phyloP scores from a whole-genome alignment of 2,113 vertebrate genomes.

The Vimba vimba region DNA sequence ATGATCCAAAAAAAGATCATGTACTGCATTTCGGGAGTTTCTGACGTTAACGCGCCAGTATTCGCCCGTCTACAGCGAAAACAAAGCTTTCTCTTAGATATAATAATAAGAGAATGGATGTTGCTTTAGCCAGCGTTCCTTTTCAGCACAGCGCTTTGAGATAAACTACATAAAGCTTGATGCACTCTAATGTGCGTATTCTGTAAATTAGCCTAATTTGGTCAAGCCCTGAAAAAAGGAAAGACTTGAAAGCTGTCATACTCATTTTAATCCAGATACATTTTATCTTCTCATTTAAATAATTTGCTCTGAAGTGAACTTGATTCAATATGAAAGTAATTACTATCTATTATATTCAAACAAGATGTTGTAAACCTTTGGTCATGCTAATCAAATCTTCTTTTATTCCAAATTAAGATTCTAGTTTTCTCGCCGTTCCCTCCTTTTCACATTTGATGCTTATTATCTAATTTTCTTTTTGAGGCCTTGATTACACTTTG shows the following conservation, averaged over 20 bases:
- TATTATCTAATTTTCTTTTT: constrained; percentile 78
- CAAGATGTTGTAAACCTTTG: constrained; percentile 78
- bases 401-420: constrained; percentile 74
- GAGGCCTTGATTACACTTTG: constrained; percentile 73
- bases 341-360: constrained; percentile 78
- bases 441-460: constrained; percentile 75
- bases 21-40: constrained; percentile 1
- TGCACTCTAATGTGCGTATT: constrained; percentile 52
- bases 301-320: constrained; percentile 72
- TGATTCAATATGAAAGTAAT: constrained; percentile 74
- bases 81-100: constrained; percentile 31
- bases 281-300: constrained; percentile 73
- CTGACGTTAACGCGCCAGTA: neutral
- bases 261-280: constrained; percentile 67
- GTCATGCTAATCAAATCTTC: constrained; percentile 75
- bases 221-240: constrained; percentile 58
- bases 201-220: constrained; percentile 60
- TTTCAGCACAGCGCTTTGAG: constrained; percentile 44
- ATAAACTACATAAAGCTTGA: constrained; percentile 48
- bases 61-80: constrained; percentile 28
- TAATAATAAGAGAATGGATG: constrained; percentile 43
- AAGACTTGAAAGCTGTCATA: constrained; percentile 60
- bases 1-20: constrained; percentile 14
- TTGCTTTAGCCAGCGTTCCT: constrained; percentile 38
- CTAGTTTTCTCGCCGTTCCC: constrained; percentile 66